A percentile compares a stretch with the other conserved stretches of the same genome.
Evolutionary conservation across 2,113 vertebrate genomes (phyloP).

Genomic region (Bagarius yarrelli): DNA sequence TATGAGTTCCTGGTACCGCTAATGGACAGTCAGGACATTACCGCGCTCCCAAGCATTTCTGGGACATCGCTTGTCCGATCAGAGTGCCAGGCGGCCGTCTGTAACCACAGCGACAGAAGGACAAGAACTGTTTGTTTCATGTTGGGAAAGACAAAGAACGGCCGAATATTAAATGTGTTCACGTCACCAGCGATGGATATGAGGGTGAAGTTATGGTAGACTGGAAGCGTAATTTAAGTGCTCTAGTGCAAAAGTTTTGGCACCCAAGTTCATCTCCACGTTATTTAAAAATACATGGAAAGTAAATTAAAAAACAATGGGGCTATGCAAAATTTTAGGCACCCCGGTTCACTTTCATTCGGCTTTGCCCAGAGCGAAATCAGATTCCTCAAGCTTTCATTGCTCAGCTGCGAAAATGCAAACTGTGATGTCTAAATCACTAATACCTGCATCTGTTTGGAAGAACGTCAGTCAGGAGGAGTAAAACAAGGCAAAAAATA

Average conservation of each 20-base stretch:
- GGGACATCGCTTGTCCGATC: slow-evolving; percentile 3
- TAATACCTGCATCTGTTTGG: neutral
- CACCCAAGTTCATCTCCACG: neutral
- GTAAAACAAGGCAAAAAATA: neutral
- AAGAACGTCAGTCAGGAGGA: neutral
- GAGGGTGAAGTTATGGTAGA: neutral
- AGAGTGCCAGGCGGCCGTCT: neutral
- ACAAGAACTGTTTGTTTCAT: slow-evolving; percentile 26
- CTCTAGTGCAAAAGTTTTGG: neutral
- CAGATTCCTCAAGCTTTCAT: neutral
- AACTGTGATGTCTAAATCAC: neutral
- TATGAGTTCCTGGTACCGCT: slow-evolving; percentile 52
- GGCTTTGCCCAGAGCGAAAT: neutral
- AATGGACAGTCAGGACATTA: slow-evolving; percentile 46
- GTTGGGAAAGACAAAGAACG: slow-evolving; percentile 17
- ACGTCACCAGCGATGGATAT: neutral
- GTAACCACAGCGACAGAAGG: slow-evolving; percentile 49
- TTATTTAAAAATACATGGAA: neutral
- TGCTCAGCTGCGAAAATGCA: neutral
- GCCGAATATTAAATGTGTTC: neutral
- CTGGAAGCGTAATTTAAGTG: neutral
- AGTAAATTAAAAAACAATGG: neutral
- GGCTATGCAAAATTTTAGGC: neutral
- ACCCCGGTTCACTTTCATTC: neutral
- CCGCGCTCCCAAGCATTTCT: slow-evolving; percentile 32